Percentiles rank a stretch among this genome's conserved stretches.
These are phyloP conservation scores for Xanthorhoe designata DNA, from an alignment of 2,888 invertebrate species.

Conservation along the genomic window DNA sequence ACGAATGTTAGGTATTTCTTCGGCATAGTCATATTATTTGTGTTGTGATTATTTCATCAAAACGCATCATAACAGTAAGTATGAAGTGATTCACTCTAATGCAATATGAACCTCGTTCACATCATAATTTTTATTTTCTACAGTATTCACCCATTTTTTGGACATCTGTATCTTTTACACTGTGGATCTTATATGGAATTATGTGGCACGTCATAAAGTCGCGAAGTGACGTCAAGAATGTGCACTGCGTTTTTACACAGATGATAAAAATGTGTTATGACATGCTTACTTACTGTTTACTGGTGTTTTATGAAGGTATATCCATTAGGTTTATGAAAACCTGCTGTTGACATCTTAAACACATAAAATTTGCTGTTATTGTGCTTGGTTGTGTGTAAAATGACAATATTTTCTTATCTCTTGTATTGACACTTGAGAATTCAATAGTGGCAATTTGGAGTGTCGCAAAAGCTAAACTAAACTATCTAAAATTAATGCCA, in stretches of 20 bases:
- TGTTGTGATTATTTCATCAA: no score
- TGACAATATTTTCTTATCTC: not conserved
- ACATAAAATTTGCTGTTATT: not conserved
- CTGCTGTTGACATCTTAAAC: conserved; percentile 12
- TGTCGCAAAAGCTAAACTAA: no score
- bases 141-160: not conserved
- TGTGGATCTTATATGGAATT: conserved; percentile 49
- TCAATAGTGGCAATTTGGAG: no score
- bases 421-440: no score
- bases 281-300: conserved; percentile 31
- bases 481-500: no score
- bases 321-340: conserved; percentile 26
- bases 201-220: conserved; percentile 51
- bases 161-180: conserved; percentile 4
- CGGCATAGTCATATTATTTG: no score
- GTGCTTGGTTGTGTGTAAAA: not conserved
- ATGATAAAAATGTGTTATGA: conserved; percentile 35
- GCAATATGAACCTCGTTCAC: no score
- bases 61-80: no score
- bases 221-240: conserved; percentile 37
- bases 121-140: not conserved
- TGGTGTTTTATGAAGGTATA: conserved; percentile 24
- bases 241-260: conserved; percentile 35
- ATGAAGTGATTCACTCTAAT: no score
- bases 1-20: no score